Evolutionary conservation across 2,888 invertebrate species (phyloP).

Genomic region (Bugula neritina): DNA sequence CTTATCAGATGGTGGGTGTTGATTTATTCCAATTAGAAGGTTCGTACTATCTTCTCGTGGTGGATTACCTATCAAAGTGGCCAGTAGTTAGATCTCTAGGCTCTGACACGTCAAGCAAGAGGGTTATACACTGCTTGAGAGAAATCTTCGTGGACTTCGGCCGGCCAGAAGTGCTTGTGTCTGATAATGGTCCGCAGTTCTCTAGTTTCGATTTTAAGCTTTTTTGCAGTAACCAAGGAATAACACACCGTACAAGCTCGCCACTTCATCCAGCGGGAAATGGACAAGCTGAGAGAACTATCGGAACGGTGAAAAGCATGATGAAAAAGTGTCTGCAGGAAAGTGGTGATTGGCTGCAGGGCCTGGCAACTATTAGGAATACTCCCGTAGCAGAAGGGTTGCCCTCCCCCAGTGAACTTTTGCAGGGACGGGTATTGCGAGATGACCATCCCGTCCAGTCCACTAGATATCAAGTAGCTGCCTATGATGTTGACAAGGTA

Average conservation of each 20-base stretch:
- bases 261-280: not conserved
- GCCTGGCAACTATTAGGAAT: not conserved
- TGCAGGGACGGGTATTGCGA: not conserved
- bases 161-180: not conserved
- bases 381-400: not conserved
- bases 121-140: not conserved
- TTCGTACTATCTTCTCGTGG: not conserved
- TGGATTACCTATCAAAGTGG: constrained; percentile 4
- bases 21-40: not conserved
- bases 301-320: not conserved
- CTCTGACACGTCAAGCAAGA: not conserved
- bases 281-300: not conserved
- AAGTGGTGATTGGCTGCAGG: not conserved
- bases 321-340: not conserved
- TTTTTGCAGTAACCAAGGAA: not conserved
- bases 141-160: not conserved
- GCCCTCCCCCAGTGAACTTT: not conserved
- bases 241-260: not conserved
- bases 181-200: constrained; percentile 17
- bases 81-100: not conserved
- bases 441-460: not conserved
- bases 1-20: not conserved
- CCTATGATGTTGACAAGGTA: not conserved
- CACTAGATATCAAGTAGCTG: not conserved
- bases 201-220: not conserved